Evolutionary conservation across 2,113 vertebrate species (phyloP).

Genomic region (Sphyrna mokarran): DNA sequence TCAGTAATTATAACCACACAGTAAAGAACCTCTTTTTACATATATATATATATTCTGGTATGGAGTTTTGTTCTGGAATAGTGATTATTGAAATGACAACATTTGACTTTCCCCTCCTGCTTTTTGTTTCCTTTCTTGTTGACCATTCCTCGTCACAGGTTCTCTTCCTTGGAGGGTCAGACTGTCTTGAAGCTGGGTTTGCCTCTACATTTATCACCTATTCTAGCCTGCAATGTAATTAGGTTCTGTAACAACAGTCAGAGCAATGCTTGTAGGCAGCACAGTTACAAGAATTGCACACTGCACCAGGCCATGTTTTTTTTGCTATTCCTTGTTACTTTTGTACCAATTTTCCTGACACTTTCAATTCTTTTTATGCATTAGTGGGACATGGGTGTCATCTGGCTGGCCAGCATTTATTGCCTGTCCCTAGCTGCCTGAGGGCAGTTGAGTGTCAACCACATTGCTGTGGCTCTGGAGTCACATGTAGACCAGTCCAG

Average conservation of each 20-base stretch:
- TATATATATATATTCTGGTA: background rate
- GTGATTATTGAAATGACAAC: background rate
- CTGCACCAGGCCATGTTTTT: background rate
- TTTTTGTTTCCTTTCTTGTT: background rate
- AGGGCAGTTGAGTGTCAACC: too few relatives aligned
- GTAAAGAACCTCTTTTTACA: background rate
- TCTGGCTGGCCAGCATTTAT: too few relatives aligned
- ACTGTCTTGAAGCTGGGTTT: background rate
- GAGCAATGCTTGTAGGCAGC: background rate
- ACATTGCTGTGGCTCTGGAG: too few relatives aligned
- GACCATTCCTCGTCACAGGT: background rate
- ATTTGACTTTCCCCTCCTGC: background rate
- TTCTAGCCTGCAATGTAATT: background rate
- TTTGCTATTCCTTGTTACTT: background rate
- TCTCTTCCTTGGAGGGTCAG: background rate
- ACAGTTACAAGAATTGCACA: background rate
- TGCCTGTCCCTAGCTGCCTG: too few relatives aligned
- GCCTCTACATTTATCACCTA: background rate
- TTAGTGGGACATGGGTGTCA: too few relatives aligned
- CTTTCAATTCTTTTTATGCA: background rate
- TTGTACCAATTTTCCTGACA: background rate
- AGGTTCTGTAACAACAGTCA: background rate
- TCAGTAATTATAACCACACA: too few relatives aligned
- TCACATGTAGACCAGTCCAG: too few relatives aligned
- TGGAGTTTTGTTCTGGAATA: background rate